Evolutionary conservation across 1,140 invertebrate species (phyloP), one percentile per base, ranked within the genome.

Genomic region (Hydropsyche tenuis): DNA sequence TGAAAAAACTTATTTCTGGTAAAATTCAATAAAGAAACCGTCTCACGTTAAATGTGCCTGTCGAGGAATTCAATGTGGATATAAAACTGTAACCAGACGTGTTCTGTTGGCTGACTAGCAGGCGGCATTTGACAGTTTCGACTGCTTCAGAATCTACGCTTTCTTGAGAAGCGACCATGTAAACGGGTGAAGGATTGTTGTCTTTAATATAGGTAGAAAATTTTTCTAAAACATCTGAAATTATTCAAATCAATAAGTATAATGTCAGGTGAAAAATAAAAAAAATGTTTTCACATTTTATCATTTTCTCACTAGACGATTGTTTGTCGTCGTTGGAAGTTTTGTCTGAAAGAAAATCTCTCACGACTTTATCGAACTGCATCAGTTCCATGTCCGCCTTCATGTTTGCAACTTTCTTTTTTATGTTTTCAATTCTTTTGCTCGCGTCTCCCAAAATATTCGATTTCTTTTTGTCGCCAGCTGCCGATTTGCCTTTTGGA

Each of bases 101-200:
- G 18, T 20, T 73, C 27, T 77, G 76, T 11, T 73, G 73, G 45
- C 37, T 73, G 12, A 77, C 71, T 16, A 75, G 30, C 73, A 73
- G 73, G 9, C 72, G 69, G 4, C 48, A 14, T 12, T 27, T 18
- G 20, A 7, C 5, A 5, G 37, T 20, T 27, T 16, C 37, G 3
- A 25, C 16, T 20, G 60, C 9, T 27, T 20, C 18, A 0, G n/a
- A 16, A 43, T 42, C 27, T 6, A n/a, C 16, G 11, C 64, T 23
- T 1, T 37, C 51, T 22, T 37, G 30, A 5, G 42, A 7, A 14
- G 20, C 11, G 9, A 22, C n/a, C 20, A 68, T 12, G 12, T 69
- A 72, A 12, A 77, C 69, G 0, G 75, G 75, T 20, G 75, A 72
- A 16, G 75, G 75, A 69, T 77, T 77, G n/a, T 64, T 68, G 5